Conservation (phyloP, 2,113 vertebrate genomes). For the Mus pahari region DNA sequence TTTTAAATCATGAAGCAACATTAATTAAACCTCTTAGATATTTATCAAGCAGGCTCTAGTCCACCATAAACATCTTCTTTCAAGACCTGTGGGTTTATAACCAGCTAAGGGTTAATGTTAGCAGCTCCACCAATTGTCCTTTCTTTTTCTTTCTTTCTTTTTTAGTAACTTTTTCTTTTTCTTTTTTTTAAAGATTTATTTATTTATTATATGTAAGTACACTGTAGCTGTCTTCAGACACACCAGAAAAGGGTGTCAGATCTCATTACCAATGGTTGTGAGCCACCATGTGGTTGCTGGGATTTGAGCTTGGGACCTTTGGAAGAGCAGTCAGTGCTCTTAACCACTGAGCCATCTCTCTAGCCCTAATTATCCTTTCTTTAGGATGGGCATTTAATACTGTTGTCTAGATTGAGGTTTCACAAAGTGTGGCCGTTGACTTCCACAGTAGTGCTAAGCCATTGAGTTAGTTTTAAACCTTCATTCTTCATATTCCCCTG, state of each 20-base stretch:
- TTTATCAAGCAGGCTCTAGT: constrained; percentile 39
- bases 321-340: no score
- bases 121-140: neutral
- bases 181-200: no score
- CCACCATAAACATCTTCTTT: neutral
- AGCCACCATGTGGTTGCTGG: no score
- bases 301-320: no score
- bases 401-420: neutral
- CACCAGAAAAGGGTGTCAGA: no score
- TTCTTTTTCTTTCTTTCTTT: neutral
- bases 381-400: neutral
- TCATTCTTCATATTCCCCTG: neutral
- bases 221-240: no score
- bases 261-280: no score
- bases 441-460: neutral
- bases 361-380: neutral
- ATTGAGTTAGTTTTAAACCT: constrained; percentile 9
- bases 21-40: constrained; percentile 39
- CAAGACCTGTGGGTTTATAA: neutral
- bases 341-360: no score
- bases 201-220: no score
- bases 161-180: no score
- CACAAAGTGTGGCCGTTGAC: neutral
- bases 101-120: neutral
- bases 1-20: constrained; percentile 64